Percentiles rank a stretch among this genome's conserved stretches.
phyloP scores from a whole-genome alignment of 2,113 vertebrate genomes.

The Bos indicus region DNA sequence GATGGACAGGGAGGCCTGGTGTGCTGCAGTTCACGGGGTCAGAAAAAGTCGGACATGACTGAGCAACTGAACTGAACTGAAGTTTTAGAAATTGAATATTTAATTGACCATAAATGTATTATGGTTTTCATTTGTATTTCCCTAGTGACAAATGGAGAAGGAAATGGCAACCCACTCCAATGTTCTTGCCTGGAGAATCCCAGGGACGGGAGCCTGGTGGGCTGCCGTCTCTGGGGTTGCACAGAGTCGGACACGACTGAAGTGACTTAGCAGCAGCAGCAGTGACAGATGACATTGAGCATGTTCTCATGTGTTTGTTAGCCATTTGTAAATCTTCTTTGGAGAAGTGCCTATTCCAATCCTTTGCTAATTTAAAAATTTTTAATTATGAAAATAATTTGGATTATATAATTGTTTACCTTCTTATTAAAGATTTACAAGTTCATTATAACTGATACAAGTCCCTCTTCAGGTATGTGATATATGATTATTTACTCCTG shows the following conservation, averaged over 20 bases:
- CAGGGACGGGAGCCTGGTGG: no score
- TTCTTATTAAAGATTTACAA: not conserved
- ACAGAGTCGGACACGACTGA: no score
- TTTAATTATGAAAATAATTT: not conserved
- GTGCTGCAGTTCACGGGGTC: accelerated
- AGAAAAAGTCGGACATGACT: not conserved
- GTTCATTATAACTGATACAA: not conserved
- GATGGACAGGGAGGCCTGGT: not conserved
- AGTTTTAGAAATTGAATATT: not conserved
- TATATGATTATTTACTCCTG: not conserved
- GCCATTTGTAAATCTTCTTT: not conserved
- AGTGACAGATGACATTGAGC: not conserved
- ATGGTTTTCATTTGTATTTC: not conserved
- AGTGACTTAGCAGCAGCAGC: no score
- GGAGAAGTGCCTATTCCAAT: not conserved
- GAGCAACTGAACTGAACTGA: not conserved
- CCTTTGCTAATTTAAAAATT: not conserved
- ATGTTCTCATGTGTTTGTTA: not conserved
- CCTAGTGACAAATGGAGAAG: not conserved
- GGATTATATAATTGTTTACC: not conserved
- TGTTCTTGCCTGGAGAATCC: no score
- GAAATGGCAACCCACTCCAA: no score
- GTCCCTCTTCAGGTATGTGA: not conserved
- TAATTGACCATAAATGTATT: not conserved
- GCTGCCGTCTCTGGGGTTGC: no score